Percentiles rank a stretch among this genome's conserved stretches.
These are phyloP conservation scores for Thelaira solivaga DNA, from an alignment of 2,888 invertebrate species.

Conservation along the genomic window DNA sequence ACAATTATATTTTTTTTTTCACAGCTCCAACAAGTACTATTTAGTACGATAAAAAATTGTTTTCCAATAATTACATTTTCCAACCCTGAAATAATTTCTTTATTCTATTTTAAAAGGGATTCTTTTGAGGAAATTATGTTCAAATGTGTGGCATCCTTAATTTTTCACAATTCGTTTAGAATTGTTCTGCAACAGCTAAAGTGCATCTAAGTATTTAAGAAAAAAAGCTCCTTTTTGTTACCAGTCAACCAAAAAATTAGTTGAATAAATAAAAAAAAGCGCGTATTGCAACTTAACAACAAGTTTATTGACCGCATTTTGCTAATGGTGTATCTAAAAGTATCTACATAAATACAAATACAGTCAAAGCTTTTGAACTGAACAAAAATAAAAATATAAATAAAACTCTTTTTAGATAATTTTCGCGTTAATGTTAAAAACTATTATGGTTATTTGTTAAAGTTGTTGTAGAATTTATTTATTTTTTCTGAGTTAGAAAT, in stretches of 20 bases:
- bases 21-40: no score
- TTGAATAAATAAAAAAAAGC: conserved; percentile 31
- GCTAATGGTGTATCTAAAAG: conserved; percentile 20
- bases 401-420: conserved; percentile 42
- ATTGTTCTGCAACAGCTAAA: background rate
- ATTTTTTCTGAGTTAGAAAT: conserved; percentile 21
- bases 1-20: no score
- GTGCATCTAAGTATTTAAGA: conserved; percentile 31
- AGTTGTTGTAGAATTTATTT: conserved; percentile 32
- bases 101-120: no score
- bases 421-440: conserved; percentile 13
- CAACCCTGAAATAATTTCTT: no score
- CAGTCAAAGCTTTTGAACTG: background rate
- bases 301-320: conserved; percentile 58
- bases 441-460: conserved; percentile 50
- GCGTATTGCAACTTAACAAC: conserved; percentile 49
- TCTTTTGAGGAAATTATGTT: no score
- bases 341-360: no score
- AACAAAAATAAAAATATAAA: background rate
- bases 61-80: no score
- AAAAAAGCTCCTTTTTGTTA: conserved; percentile 17
- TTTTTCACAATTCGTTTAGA: conserved; percentile 9
- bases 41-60: no score
- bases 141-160: no score
- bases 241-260: background rate